These are phyloP conservation scores for Scolopax rusticola DNA, from an alignment of 2,797 vertebrate species.

Conservation along the genomic window DNA sequence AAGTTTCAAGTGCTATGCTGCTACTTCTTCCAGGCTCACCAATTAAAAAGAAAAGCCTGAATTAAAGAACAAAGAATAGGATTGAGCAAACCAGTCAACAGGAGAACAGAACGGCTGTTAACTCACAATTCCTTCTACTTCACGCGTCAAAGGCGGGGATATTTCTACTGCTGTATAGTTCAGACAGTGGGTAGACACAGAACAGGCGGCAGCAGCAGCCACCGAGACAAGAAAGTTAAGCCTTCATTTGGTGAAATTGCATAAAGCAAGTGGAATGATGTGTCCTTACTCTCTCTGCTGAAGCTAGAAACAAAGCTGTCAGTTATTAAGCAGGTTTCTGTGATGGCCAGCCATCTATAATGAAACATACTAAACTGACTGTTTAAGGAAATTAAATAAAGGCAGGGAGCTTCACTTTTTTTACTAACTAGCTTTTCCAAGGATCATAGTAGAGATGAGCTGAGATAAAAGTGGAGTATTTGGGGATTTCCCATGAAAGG, in stretches of 20 bases:
- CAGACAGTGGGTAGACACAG: neutral
- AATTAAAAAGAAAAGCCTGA: neutral
- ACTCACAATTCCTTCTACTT: neutral
- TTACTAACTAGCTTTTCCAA: neutral
- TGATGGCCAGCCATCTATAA: neutral
- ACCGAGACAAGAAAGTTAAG: neutral
- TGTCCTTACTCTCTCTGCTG: neutral
- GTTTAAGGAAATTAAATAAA: neutral
- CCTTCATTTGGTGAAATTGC: neutral
- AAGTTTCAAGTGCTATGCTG: neutral
- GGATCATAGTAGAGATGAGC: neutral
- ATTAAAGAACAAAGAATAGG: neutral
- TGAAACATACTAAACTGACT: neutral
- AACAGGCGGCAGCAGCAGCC: neutral
- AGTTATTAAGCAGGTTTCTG: neutral
- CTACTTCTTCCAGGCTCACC: neutral
- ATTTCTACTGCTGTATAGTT: neutral
- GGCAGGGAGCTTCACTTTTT: neutral
- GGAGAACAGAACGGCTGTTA: neutral
- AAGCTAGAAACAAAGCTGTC: neutral
- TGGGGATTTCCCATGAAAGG: neutral
- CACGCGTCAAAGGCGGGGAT: neutral
- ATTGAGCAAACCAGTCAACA: neutral
- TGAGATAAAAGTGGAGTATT: neutral
- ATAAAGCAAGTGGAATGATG: neutral